These are phyloP conservation scores for Epizoanthus fatuus DNA, from an alignment of 92 coral and sea anemone genomes.

Conservation along the genomic window DNA sequence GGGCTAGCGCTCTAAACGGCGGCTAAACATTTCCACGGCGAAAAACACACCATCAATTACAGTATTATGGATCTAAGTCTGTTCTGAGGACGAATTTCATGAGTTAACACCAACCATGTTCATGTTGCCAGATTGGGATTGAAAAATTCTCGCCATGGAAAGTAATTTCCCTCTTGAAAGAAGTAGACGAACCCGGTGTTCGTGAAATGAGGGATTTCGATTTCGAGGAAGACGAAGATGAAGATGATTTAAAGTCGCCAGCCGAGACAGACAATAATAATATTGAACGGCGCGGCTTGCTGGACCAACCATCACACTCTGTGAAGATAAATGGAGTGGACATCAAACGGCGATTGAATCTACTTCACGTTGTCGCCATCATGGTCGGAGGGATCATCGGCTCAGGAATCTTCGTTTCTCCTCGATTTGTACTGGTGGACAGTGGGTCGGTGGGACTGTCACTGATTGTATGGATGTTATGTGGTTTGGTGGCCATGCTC, in stretches of 20 bases:
- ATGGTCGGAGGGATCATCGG: conserved; percentile 82
- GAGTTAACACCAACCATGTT: not conserved
- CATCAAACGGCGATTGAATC: conserved; percentile 69
- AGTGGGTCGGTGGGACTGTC: conserved; percentile 82
- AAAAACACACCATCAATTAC: too few species aligned
- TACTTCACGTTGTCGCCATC: conserved; percentile 69
- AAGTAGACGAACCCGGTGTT: not conserved
- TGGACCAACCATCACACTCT: not conserved
- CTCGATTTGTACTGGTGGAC: conserved; percentile 69
- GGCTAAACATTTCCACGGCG: too few species aligned
- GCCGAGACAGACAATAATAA: not conserved
- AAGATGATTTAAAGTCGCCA: not conserved
- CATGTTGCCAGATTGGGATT: too few species aligned
- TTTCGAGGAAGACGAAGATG: not conserved
- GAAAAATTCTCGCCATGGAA: not conserved
- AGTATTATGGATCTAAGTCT: too few species aligned
- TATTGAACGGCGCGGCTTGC: conserved; percentile 9
- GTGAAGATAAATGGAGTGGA: not conserved
- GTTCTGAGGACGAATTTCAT: not conserved
- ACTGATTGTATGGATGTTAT: conserved; percentile 72
- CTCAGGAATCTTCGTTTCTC: conserved; percentile 84
- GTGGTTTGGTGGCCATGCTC: conserved; percentile 68
- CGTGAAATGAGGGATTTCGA: not conserved
- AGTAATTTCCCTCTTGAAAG: not conserved
- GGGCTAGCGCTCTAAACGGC: too few species aligned